These are phyloP conservation scores for Drosophila antonietae DNA, from an alignment of 2,888 invertebrate species.

Conservation along the genomic window DNA sequence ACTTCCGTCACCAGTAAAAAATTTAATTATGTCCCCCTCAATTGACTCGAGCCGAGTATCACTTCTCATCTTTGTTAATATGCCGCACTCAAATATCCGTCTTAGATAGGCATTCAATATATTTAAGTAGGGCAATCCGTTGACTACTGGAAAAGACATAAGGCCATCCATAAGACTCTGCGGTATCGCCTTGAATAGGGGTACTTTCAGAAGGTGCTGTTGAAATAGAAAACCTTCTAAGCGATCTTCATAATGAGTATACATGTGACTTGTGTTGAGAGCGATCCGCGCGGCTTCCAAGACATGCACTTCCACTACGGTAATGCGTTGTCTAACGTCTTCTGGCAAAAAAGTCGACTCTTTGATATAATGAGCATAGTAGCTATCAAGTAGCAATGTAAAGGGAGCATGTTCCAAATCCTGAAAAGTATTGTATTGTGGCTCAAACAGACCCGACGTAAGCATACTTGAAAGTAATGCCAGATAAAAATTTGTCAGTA, in stretches of 20 bases:
- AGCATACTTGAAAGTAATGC: slow-evolving; percentile 63
- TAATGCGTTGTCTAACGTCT: slow-evolving; percentile 1
- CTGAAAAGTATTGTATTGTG: slow-evolving; percentile 45
- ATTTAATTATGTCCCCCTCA: slow-evolving; percentile 13
- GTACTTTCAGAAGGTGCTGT: slow-evolving; percentile 57
- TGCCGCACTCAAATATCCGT: slow-evolving; percentile 59
- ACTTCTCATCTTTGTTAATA: slow-evolving; percentile 40
- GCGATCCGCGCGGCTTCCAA: slow-evolving; percentile 6
- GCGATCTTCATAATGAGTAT: slow-evolving; percentile 47
- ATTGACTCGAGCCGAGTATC: slow-evolving; percentile 47
- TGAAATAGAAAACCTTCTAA: slow-evolving; percentile 52
- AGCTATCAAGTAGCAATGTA: slow-evolving; percentile 20
- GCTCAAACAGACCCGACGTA: slow-evolving; percentile 58
- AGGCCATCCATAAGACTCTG: slow-evolving; percentile 29
- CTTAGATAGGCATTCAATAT: slow-evolving; percentile 54
- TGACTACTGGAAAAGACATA: slow-evolving; percentile 38
- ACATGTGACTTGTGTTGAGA: slow-evolving; percentile 46
- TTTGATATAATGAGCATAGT: slow-evolving; percentile 28
- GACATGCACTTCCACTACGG: fast-evolving
- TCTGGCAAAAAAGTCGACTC: not conserved
- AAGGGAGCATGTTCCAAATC: slow-evolving; percentile 49
- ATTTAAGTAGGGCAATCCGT: slow-evolving; percentile 54
- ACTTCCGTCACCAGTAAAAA: slow-evolving; percentile 11
- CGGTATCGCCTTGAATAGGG: slow-evolving; percentile 43
- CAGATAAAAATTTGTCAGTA: slow-evolving; percentile 59